phyloP scores from a whole-genome alignment of 1,140 invertebrate species.

The Ceratosolen fusciceps region DNA sequence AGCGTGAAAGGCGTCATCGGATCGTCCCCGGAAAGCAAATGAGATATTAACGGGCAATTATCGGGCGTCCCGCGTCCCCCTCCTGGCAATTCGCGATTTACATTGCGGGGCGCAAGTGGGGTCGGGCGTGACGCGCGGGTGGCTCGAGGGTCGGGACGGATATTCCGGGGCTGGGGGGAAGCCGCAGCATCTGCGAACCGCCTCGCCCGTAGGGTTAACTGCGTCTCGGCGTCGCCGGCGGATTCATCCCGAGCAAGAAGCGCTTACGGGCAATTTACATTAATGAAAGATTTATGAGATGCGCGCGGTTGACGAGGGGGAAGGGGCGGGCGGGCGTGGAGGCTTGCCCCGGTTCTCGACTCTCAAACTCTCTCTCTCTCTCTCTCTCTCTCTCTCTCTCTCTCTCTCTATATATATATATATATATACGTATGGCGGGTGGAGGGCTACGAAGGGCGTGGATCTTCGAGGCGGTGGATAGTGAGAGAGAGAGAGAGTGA shows the following conservation, averaged over 20 bases:
- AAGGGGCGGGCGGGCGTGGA: not conserved
- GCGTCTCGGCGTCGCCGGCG: constrained; percentile 3
- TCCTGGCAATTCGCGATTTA: not conserved
- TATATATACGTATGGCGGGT: no score
- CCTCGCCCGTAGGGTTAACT: not conserved
- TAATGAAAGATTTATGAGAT: constrained; percentile 50
- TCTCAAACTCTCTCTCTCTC: no score
- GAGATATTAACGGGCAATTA: constrained; percentile 8
- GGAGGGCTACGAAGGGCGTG: no score
- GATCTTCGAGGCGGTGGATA: no score
- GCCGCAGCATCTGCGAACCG: not conserved
- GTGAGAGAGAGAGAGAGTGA: not conserved
- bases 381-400: no score
- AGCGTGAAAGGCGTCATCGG: no score
- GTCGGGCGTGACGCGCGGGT: not conserved
- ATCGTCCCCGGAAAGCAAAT: not conserved
- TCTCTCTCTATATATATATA: no score
- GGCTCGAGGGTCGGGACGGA: not conserved
- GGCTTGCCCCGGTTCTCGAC: not conserved
- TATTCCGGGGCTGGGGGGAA: not conserved
- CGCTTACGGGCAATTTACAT: constrained; percentile 49
- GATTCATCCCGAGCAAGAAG: constrained; percentile 26
- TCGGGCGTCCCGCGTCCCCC: not conserved
- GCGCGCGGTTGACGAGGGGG: not conserved
- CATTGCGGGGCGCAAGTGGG: not conserved